phyloP scores from a whole-genome alignment of 2,888 invertebrate species.

The Pediacus dermestoides region DNA sequence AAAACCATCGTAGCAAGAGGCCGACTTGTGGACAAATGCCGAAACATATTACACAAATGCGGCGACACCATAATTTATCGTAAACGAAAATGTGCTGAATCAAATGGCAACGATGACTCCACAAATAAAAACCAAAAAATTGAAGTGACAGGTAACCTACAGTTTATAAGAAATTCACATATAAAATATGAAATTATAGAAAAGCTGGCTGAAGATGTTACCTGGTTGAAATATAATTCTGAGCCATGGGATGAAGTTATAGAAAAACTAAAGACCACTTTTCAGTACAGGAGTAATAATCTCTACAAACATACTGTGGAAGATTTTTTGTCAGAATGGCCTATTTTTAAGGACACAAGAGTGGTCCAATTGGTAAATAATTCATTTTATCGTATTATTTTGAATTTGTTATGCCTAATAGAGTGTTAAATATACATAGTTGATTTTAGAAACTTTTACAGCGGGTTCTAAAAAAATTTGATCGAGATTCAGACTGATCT shows the following conservation, averaged over 20 bases:
- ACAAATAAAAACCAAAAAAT: constrained; percentile 5
- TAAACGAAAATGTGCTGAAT: constrained; percentile 1
- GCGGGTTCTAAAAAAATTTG: too few relatives aligned
- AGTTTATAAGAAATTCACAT: too few relatives aligned
- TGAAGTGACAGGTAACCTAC: too few relatives aligned
- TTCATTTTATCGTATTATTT: not conserved
- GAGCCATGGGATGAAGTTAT: constrained; percentile 17
- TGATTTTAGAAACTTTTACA: too few relatives aligned
- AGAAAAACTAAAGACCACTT: constrained; percentile 12
- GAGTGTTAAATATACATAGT: constrained; percentile 6
- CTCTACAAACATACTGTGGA: constrained; percentile 3
- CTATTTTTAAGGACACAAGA: constrained; percentile 11
- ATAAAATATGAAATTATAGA: too few relatives aligned
- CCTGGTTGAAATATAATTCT: constrained; percentile 11
- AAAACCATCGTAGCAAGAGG: constrained; percentile 16
- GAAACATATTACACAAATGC: constrained; percentile 16
- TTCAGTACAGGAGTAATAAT: constrained; percentile 5
- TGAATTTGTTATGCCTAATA: too few relatives aligned
- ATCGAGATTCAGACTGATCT: too few relatives aligned
- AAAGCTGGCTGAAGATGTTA: not conserved
- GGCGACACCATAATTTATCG: constrained; percentile 9
- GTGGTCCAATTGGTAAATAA: constrained; percentile 11
- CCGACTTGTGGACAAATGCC: constrained; percentile 19
- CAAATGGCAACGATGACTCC: not conserved
- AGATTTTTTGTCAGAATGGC: constrained; percentile 11